Evolutionary conservation across 2,888 invertebrate genomes (phyloP), one percentile per base, ranked within the genome.

Genomic region (Amphipoea oculea): DNA sequence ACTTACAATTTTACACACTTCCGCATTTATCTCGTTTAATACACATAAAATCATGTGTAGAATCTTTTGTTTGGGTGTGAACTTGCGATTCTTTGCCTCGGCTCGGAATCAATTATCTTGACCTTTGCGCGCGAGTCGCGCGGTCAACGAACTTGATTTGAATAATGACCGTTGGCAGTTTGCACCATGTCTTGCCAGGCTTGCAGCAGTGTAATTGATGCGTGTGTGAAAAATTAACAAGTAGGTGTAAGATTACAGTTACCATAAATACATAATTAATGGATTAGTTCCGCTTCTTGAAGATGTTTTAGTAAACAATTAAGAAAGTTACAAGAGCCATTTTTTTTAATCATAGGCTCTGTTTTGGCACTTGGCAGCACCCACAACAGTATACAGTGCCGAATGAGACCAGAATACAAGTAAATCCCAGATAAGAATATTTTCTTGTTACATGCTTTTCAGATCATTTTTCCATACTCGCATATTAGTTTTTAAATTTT

Each of bases 81-180:
- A 80, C 65, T 45, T 81, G 81, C 82, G 68, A 81, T 74, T 82
- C 76, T 85, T 76, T 45, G 51, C 63, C 67, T 84, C 83, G 77
- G 77, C 86, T 83, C 83, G 74, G 87, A 86, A 89, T 86, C 91
- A 90, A 92, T 92, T 91, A 91, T 89, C 91, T 90, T 93, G 94
- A 94, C 94, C 93, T 93, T 93, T 90, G 83, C 88, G 86, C 86
- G 85, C 86, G 86, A 88, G 89, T 84, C 76, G 84, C 76, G 69
- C 88, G 93, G 93, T 90, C 93, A 82, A 76, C 79, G 93, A 94
- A 89, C 94, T 88, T 75, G 14, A 78, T 89, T 87, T 89, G 83
- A 91, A 88, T 90, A 89, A 91, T 90, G 82, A 84, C 85, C 80
- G 88, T 88, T 90, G 82, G 83, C 81, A 86, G 78, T 80, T 82